A percentile compares a stretch with the other conserved stretches of the same genome.
Evolutionary conservation across 1,140 invertebrate genomes (phyloP).

Genomic region (Anoplolepis gracilipes): DNA sequence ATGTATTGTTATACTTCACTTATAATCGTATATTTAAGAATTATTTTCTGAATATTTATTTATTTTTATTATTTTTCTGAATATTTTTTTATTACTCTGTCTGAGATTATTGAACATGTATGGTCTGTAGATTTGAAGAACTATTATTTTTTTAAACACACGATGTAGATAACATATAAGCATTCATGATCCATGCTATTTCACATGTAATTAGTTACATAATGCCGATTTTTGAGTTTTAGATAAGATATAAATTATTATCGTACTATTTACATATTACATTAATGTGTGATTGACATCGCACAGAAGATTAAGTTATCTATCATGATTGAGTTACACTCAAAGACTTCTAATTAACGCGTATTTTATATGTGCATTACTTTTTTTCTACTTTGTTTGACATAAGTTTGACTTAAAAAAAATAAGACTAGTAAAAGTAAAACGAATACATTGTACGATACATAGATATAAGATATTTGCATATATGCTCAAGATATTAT

Average conservation of each 20-base stretch:
- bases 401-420: background rate
- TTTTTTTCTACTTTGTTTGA: background rate
- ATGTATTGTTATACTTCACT: no score
- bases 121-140: background rate
- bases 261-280: slow-evolving; percentile 15
- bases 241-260: slow-evolving; percentile 33
- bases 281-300: background rate
- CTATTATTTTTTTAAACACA: slow-evolving; percentile 20
- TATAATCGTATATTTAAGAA: background rate
- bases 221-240: background rate
- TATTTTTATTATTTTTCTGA: no score
- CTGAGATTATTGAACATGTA: background rate
- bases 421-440: slow-evolving; percentile 10
- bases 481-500: background rate
- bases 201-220: slow-evolving; percentile 14
- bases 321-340: slow-evolving; percentile 2
- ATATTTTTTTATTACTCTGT: background rate
- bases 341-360: background rate
- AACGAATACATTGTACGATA: background rate
- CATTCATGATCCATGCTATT: background rate
- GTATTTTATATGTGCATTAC: background rate
- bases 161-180: background rate
- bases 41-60: background rate
- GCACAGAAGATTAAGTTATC: background rate
- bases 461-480: no score